Evolutionary conservation across 1,140 invertebrate species (phyloP), one percentile per base, ranked within the genome.

Genomic region (Meloidogyne floridensis): DNA sequence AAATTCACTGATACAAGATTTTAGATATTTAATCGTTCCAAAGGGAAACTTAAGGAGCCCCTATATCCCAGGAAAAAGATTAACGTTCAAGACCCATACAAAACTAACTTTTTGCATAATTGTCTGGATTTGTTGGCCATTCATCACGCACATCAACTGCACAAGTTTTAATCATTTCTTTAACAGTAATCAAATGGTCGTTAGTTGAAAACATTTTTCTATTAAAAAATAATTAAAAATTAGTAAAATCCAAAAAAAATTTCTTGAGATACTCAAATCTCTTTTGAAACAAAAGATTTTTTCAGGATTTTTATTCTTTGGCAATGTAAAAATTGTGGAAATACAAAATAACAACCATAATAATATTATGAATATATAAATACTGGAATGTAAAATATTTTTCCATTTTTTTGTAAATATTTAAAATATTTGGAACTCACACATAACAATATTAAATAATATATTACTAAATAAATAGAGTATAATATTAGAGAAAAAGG

Each of bases 71-170:
- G 32, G 32, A 32, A 32, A 32, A 32, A 32, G 32, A 32, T 32
- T 32, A 32, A 32, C 32, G 32, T 32, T 32, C 32, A 32, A 32
- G 2, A 32, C 32, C 32, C 32, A 32, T 32, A 32, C 32, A 32
- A 32, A 32, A 32, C 32, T 32, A 32, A 82, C 81, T 73, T 69
- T 82, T 82, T 1, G 72, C 59, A 53, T 82, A 82, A 59, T 71
- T 82, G 6, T 3, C 54, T 8, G 81, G 51, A 43, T 75, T 53
- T 11, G 56, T 78, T 8, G 81, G 81, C 81, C 81, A 82, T 51
- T 81, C 81, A 82, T 82, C 81, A 32, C 81, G 80, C 1, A 70
- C 42, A 65, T 82, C 81, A 18, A 51, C 72, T 20, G 20, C 20
- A 51, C 65, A 56, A 13, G 77, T 82, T 47, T 53, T 75, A 72